Evolutionary conservation across 1,140 invertebrate genomes (phyloP).

Genomic region (Formica exsecta): DNA sequence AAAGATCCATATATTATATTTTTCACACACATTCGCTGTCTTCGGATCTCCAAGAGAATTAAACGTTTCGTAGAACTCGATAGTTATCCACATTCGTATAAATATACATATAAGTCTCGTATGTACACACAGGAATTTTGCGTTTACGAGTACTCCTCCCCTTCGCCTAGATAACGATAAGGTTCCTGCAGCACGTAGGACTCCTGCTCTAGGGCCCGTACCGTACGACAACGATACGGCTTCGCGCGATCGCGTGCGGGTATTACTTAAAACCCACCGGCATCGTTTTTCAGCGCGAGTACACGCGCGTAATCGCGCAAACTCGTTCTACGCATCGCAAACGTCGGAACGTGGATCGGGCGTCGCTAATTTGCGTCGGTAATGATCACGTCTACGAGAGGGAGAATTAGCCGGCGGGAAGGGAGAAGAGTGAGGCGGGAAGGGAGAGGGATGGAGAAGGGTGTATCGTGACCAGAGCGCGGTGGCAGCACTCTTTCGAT

Average conservation of each 20-base stretch:
- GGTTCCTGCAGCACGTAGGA: neutral
- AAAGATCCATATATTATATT: neutral
- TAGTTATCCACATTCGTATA: neutral
- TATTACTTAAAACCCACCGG: conserved; percentile 49
- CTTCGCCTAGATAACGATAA: neutral
- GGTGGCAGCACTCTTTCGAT: conserved; percentile 37
- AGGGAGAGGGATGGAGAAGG: neutral
- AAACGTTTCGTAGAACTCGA: neutral
- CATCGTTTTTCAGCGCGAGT: conserved; percentile 60
- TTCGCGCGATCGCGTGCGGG: conserved; percentile 38
- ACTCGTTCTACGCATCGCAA: conserved; percentile 63
- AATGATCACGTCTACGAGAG: conserved; percentile 68
- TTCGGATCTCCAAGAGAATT: neutral
- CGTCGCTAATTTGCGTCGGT: conserved; percentile 73
- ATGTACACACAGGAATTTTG: neutral
- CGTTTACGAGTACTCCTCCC: neutral
- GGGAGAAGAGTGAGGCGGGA: neutral
- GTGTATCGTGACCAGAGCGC: neutral
- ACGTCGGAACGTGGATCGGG: conserved; percentile 66
- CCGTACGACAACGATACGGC: conserved; percentile 4
- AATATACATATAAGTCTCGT: neutral
- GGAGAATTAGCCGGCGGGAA: conserved; percentile 69
- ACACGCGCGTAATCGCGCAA: conserved; percentile 65
- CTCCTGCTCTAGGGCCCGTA: neutral
- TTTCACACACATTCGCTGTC: neutral